Evolutionary conservation across 1,140 invertebrate species (phyloP).

Genomic region (Meloidogyne hapla): DNA sequence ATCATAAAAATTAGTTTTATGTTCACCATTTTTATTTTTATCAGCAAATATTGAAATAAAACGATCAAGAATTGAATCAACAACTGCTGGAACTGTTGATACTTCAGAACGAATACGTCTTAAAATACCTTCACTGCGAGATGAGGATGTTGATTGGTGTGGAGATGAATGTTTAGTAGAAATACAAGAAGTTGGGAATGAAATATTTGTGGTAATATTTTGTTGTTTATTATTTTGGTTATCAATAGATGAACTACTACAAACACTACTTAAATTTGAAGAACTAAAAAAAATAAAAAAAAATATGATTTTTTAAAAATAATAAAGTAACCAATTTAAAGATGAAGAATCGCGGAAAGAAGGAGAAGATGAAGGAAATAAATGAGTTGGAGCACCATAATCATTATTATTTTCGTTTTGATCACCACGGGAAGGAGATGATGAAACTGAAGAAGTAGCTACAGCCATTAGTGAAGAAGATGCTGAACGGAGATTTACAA

Average conservation of each 20-base stretch:
- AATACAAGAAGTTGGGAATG: conserved; percentile 7
- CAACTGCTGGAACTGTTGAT: not conserved
- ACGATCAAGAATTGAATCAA: not conserved
- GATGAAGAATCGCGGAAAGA: not conserved
- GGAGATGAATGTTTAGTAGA: conserved; percentile 9
- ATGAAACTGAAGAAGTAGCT: not conserved
- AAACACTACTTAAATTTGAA: not conserved
- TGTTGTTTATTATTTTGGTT: not conserved
- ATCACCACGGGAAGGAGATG: not conserved
- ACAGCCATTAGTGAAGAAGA: not conserved
- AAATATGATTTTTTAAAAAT: not conserved
- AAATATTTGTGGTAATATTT: not conserved
- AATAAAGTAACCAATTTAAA: not conserved
- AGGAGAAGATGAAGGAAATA: not conserved
- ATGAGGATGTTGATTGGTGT: not conserved
- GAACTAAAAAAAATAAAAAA: not conserved
- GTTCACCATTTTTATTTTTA: not conserved
- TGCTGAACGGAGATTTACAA: not conserved
- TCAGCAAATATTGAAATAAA: conserved; percentile 6
- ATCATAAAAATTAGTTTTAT: conserved; percentile 3
- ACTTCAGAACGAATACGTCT: not conserved
- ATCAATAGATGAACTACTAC: not conserved
- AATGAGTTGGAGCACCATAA: not conserved
- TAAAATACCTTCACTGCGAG: not conserved
- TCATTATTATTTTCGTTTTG: not conserved